Percentiles rank a stretch among this genome's conserved stretches.
These are phyloP conservation scores for Orchesella cincta DNA, from an alignment of 1,140 invertebrate genomes.

Conservation along the genomic window DNA sequence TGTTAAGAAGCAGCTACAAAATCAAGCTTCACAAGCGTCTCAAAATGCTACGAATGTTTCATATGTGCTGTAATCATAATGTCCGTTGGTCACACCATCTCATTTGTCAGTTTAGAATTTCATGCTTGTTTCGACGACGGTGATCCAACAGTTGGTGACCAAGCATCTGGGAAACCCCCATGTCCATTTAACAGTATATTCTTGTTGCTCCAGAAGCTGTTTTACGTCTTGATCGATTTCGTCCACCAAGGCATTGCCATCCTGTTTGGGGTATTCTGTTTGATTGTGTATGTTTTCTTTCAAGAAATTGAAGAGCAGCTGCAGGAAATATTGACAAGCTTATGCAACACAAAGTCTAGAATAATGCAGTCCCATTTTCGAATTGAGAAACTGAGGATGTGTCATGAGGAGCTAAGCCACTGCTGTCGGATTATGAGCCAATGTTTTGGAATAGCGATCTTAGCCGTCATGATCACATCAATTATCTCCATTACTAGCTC, in stretches of 20 bases:
- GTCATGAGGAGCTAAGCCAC: background rate
- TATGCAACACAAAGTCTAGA: background rate
- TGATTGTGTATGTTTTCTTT: background rate
- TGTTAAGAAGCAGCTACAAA: no score
- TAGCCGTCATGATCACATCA: background rate
- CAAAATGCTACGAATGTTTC: background rate
- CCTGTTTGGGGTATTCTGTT: background rate
- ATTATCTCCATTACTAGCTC: conserved; percentile 30
- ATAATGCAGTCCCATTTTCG: background rate
- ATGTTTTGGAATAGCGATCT: conserved; percentile 17
- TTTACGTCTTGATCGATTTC: background rate
- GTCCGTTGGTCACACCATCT: background rate
- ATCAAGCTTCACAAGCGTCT: background rate
- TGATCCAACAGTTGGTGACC: background rate
- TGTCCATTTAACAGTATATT: background rate
- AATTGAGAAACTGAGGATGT: background rate
- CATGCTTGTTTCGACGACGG: background rate
- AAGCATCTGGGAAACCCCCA: background rate
- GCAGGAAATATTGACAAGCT: background rate
- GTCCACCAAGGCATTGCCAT: background rate
- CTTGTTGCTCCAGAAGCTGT: background rate
- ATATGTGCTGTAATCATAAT: background rate
- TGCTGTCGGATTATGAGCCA: background rate
- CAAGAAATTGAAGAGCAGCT: background rate
- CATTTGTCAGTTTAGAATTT: conserved; percentile 5